Evolutionary conservation across 1,140 invertebrate species (phyloP).

Genomic region (Micrasema longulum): DNA sequence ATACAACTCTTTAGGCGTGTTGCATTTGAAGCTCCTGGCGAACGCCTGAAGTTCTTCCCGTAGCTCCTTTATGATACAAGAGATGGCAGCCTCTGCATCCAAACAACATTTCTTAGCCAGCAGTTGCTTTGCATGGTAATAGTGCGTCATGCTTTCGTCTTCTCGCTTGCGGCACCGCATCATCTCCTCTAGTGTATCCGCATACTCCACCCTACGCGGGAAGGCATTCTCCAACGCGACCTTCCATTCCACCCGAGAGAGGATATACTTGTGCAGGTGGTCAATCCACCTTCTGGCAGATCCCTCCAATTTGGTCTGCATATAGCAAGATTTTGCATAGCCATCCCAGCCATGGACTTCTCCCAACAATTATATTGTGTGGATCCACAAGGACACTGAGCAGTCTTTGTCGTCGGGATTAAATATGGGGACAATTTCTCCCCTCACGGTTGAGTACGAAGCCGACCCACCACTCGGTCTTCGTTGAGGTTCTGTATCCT

Average conservation of each 20-base stretch:
- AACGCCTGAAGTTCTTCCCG: no score
- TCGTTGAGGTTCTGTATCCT: no score
- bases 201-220: background rate
- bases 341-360: background rate
- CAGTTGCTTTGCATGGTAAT: background rate
- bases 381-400: background rate
- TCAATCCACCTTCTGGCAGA: no score
- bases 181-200: background rate
- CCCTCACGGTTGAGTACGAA: background rate
- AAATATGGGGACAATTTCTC: background rate
- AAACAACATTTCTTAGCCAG: background rate
- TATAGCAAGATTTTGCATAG: background rate
- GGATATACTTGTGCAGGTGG: background rate
- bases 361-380: no score
- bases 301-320: no score
- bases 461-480: background rate
- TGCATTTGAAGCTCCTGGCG: no score
- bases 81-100: no score
- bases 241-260: background rate
- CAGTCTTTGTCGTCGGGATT: background rate
- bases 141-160: background rate
- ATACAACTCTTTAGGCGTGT: no score
- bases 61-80: no score
- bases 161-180: background rate
- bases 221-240: background rate